These are phyloP conservation scores for Notoglanidium macrostoma DNA, from an alignment of 2,797 vertebrate species.

Conservation along the genomic window DNA sequence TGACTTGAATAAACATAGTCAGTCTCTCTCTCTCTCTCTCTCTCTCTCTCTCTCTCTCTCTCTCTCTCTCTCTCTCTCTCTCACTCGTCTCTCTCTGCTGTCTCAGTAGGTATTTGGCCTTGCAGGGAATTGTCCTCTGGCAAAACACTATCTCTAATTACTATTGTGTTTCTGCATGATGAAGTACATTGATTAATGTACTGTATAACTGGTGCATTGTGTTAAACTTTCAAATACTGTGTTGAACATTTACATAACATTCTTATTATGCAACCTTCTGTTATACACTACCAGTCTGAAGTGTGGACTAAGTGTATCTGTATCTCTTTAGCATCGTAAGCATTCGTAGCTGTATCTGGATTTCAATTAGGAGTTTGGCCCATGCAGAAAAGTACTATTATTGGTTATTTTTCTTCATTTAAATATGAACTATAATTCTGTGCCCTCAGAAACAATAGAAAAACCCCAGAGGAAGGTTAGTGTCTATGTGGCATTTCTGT, in stretches of 20 bases:
- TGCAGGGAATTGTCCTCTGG: constrained; percentile 36
- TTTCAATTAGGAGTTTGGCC: background rate
- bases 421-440: background rate
- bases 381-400: background rate
- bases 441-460: background rate
- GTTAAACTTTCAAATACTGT: background rate
- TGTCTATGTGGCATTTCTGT: background rate
- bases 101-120: constrained; percentile 28
- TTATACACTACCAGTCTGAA: background rate
- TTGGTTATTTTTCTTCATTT: background rate
- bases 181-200: background rate
- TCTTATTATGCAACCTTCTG: background rate
- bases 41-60: constrained; percentile 31
- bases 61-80: constrained; percentile 23
- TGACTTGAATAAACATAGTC: constrained; percentile 27
- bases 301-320: background rate
- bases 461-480: background rate
- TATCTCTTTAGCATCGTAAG: background rate
- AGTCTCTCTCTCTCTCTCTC: constrained; percentile 18
- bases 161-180: constrained; percentile 2
- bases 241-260: constrained; percentile 1
- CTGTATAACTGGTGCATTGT: constrained; percentile 17
- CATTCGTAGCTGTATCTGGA: background rate
- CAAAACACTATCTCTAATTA: constrained; percentile 42
- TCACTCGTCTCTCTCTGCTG: background rate